Evolutionary conservation across 2,113 vertebrate species (phyloP), one percentile per base, ranked within the genome.

Genomic region (Podilymbus podiceps): DNA sequence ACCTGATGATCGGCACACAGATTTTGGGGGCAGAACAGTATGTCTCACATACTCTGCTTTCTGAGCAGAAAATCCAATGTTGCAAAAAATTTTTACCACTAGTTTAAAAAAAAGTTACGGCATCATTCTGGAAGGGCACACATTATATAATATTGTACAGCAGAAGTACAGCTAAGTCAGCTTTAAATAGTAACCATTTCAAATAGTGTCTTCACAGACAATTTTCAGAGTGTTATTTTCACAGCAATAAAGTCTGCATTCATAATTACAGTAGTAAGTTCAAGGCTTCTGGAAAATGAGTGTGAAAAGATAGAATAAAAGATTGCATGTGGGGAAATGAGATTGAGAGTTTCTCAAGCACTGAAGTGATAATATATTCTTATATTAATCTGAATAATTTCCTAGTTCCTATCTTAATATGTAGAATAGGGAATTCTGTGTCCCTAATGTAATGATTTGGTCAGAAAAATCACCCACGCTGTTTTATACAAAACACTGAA

Each of bases 281-380:
- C 93, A 93, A 93, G 96, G 93, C 58, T 89, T 87, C 21, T 67
- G 80, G 87, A 93, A 95, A 86, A 93, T 12, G 14, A 94, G 88
- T 64, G 88, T 92, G 92, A 96, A 97, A 97, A 95, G 67, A 91
- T 96, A 95, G 92, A 97, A 95, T 91, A 96, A 96, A 95, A 93
- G 85, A 97, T 94, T 92, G 80, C 79, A 96, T 74, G 38, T 58
- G 75, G 93, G 94, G 95, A 97, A 91, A 78, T 74, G 82, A 94
- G 93, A 95, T 74, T 94, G 80, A 83, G 80, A 88, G 44, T 86
- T 77, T 88, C 15, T 95, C 44, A 74, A 83, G 88, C 60, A 92
- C 73, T 85, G 77, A 91, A 78, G 49, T 47, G 77, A 93, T 95
- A 92, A 96, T 69, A 75, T 82, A 93, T 91, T 96, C 86, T 78